These are phyloP conservation scores for Porites lobata DNA, from an alignment of 92 coral and sea anemone genomes.

Conservation along the genomic window DNA sequence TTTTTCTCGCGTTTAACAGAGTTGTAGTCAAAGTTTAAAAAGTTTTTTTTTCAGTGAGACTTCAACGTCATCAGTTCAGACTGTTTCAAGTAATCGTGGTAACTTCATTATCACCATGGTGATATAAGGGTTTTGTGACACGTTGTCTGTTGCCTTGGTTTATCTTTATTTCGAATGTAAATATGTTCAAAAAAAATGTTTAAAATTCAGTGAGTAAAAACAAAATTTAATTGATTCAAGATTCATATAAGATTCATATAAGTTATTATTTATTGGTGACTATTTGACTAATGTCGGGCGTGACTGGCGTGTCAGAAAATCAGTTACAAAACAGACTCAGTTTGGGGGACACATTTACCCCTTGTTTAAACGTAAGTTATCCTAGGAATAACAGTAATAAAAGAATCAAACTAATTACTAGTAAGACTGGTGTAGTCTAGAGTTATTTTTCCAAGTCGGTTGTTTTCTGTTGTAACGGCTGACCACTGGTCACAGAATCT, in stretches of 20 bases:
- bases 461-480: not conserved
- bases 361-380: slow-evolving; percentile 9
- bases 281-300: slow-evolving; percentile 6
- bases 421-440: slow-evolving; percentile 3
- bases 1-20: too few relatives aligned
- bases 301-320: not conserved
- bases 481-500: not conserved
- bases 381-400: not conserved
- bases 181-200: slow-evolving; percentile 12
- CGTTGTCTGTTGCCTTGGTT: not conserved
- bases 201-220: not conserved
- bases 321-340: not conserved
- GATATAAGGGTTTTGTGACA: not conserved
- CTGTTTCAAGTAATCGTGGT: not conserved
- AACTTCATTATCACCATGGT: not conserved
- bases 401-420: not conserved
- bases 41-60: too few relatives aligned
- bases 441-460: not conserved
- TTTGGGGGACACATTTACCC: not conserved
- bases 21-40: too few relatives aligned
- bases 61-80: not conserved
- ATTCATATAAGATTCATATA: not conserved
- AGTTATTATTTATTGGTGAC: slow-evolving; percentile 37
- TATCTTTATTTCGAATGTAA: slow-evolving; percentile 7
- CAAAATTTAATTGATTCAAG: not conserved